A percentile compares a stretch with the other conserved stretches of the same genome.
Conservation (phyloP, 2,888 invertebrate genomes). For the Tenodera sinensis region DNA sequence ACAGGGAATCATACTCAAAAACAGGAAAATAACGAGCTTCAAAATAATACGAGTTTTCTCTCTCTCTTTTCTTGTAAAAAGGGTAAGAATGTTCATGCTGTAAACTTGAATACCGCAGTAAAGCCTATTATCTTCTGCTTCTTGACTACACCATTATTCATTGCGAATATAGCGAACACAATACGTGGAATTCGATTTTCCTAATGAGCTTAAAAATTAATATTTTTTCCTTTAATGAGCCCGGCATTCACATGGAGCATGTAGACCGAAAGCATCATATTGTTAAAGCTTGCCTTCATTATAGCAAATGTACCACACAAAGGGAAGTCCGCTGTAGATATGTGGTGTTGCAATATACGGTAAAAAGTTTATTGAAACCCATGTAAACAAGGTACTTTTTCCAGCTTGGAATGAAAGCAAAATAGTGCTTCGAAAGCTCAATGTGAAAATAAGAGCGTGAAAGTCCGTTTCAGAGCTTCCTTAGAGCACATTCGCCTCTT, state of each 20-base stretch:
- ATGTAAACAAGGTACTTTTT: not conserved
- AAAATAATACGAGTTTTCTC: too few relatives aligned
- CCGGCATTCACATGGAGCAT: not conserved
- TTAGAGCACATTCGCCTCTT: too few relatives aligned
- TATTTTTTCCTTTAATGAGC: not conserved
- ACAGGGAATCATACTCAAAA: too few relatives aligned
- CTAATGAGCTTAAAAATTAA: not conserved
- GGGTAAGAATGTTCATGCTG: too few relatives aligned
- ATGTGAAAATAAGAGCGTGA: too few relatives aligned
- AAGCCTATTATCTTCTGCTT: not conserved
- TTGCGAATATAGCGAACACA: not conserved
- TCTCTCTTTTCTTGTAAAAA: too few relatives aligned
- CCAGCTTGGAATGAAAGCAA: too few relatives aligned
- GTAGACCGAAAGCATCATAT: not conserved
- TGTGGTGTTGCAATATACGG: not conserved
- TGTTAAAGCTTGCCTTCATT: not conserved
- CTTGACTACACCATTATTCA: not conserved
- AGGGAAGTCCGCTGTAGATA: not conserved
- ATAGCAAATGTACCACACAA: not conserved
- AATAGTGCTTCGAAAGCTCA: too few relatives aligned
- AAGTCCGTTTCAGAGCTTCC: too few relatives aligned
- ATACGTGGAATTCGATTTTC: not conserved
- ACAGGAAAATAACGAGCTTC: too few relatives aligned
- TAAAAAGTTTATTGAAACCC: not conserved
- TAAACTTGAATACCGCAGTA: not conserved